phyloP scores from a whole-genome alignment of 2,113 vertebrate species.

The Recurvirostra avosetta region DNA sequence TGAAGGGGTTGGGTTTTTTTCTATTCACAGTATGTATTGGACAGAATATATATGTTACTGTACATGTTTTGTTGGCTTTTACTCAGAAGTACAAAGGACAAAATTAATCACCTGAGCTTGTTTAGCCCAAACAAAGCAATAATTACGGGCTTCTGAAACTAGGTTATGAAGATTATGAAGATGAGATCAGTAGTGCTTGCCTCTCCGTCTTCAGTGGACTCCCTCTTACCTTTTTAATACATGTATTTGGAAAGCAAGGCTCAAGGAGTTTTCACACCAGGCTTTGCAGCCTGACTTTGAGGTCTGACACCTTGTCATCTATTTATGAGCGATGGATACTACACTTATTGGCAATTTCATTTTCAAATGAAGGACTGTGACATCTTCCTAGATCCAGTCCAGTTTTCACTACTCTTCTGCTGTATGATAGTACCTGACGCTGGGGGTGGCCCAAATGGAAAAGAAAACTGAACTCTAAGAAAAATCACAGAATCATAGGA shows the following conservation, averaged over 20 bases:
- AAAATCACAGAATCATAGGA: not conserved
- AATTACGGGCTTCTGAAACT: not conserved
- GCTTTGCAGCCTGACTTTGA: not conserved
- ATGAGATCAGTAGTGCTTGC: not conserved
- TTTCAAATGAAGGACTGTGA: not conserved
- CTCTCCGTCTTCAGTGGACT: not conserved
- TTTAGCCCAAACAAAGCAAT: not conserved
- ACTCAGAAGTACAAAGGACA: not conserved
- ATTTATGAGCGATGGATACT: not conserved
- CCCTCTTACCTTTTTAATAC: not conserved
- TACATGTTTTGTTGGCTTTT: not conserved
- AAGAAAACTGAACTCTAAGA: not conserved
- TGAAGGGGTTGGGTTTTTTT: rapidly evolving
- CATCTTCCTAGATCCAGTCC: not conserved
- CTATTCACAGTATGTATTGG: not conserved
- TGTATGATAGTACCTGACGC: not conserved
- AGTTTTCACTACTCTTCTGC: not conserved
- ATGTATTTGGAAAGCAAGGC: not conserved
- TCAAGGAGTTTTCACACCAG: not conserved
- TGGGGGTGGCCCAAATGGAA: not conserved
- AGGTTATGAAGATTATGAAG: not conserved
- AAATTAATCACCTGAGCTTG: not conserved
- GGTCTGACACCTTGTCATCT: not conserved
- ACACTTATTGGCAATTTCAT: not conserved
- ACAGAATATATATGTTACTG: not conserved